Percentiles rank a stretch among this genome's conserved stretches.
Conservation (phyloP, 2,797 vertebrate species). For the Oryzias dopingdopingensis region DNA sequence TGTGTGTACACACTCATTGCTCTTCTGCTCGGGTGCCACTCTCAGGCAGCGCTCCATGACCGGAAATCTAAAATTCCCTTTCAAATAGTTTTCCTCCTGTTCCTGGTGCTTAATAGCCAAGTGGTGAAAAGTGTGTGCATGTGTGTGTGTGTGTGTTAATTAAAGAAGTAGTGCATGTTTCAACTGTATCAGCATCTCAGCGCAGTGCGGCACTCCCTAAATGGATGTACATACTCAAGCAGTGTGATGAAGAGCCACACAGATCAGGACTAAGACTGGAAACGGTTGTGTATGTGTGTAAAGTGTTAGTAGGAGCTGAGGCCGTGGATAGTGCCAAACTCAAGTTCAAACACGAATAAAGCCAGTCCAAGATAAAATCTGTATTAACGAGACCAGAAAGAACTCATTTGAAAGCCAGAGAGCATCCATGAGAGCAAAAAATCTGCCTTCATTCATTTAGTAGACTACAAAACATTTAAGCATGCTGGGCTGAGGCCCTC, state of each 20-base stretch:
- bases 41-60: constrained; percentile 74
- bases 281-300: constrained; percentile 19
- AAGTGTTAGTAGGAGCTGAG: constrained; percentile 28
- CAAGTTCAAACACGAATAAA: constrained; percentile 61
- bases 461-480: constrained; percentile 52
- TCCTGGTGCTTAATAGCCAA: constrained; percentile 78
- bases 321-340: constrained; percentile 54
- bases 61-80: constrained; percentile 87
- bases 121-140: constrained; percentile 56
- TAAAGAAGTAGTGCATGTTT: constrained; percentile 74
- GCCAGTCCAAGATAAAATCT: constrained; percentile 54
- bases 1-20: constrained; percentile 39
- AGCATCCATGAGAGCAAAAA: constrained; percentile 39
- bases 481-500: constrained; percentile 23
- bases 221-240: constrained; percentile 57
- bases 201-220: constrained; percentile 65
- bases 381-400: constrained; percentile 49
- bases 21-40: constrained; percentile 69
- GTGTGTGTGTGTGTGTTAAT: constrained; percentile 72
- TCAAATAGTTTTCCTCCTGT: constrained; percentile 80
- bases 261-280: constrained; percentile 24
- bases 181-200: constrained; percentile 81
- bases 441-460: constrained; percentile 19
- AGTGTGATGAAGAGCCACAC: constrained; percentile 47
- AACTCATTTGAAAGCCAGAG: constrained; percentile 54